A percentile compares a stretch with the other conserved stretches of the same genome.
Conservation (phyloP, 2,113 vertebrate genomes). For the Serinus canaria region DNA sequence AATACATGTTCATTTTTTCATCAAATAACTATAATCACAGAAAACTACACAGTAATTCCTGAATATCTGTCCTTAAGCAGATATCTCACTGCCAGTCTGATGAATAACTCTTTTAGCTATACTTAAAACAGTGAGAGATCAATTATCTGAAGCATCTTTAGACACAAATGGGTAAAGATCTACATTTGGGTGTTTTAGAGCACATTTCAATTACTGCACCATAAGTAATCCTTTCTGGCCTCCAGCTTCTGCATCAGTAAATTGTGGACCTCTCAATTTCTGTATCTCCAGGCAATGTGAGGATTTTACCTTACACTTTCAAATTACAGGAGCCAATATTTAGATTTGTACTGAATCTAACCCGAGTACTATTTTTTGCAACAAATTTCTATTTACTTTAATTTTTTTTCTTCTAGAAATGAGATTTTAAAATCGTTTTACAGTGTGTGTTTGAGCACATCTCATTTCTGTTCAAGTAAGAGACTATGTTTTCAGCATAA, state of each 20-base stretch:
- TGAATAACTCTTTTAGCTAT: background rate
- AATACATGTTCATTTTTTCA: background rate
- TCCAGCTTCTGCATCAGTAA: background rate
- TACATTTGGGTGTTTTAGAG: background rate
- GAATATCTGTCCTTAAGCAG: background rate
- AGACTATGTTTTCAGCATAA: background rate
- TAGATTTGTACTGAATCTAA: background rate
- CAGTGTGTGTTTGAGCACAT: background rate
- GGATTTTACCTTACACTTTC: background rate
- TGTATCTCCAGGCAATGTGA: background rate
- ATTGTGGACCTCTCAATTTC: background rate
- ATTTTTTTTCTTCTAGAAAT: background rate
- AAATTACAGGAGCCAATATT: background rate
- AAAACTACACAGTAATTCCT: background rate
- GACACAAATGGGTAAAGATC: background rate
- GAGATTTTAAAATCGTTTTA: accelerated
- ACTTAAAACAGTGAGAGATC: background rate
- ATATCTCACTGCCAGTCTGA: background rate
- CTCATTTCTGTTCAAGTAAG: background rate
- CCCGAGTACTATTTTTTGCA: background rate
- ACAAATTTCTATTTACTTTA: background rate
- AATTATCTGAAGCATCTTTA: background rate
- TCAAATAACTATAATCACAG: background rate
- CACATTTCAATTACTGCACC: background rate
- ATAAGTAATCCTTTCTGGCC: background rate